These are phyloP conservation scores for Smutsia temminckii DNA, from an alignment of 2,797 vertebrate species.

Conservation along the genomic window DNA sequence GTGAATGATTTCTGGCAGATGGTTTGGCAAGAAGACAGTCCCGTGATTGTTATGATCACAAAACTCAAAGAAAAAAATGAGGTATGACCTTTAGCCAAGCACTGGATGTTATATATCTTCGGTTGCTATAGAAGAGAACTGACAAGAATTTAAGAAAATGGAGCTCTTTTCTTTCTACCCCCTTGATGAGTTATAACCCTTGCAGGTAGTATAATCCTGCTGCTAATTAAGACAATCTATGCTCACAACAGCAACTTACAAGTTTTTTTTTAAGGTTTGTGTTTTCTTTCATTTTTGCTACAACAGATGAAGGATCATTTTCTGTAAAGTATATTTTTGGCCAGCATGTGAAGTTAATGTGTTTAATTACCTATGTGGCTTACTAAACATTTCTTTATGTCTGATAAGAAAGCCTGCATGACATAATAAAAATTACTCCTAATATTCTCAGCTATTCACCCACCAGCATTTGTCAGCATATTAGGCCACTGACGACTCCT, in stretches of 20 bases:
- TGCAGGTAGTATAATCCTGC: not conserved
- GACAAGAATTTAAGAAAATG: not conserved
- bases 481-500: not conserved
- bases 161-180: not conserved
- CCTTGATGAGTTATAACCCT: not conserved
- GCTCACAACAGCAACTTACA: not conserved
- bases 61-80: slow-evolving; percentile 99
- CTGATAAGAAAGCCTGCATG: not conserved
- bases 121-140: not conserved
- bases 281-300: slow-evolving; percentile 10
- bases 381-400: slow-evolving; percentile 8
- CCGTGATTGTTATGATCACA: slow-evolving; percentile 98
- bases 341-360: not conserved
- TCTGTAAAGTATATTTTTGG: not conserved
- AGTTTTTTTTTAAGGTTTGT: slow-evolving; percentile 14
- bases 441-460: not conserved
- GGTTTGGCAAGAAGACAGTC: slow-evolving; percentile 96
- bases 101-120: not conserved
- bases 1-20: slow-evolving; percentile 99
- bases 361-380: not conserved
- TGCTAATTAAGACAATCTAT: not conserved
- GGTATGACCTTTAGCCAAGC: slow-evolving; percentile 83
- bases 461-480: not conserved
- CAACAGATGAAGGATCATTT: not conserved
- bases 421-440: slow-evolving; percentile 12